Evolutionary conservation across 2,888 invertebrate genomes (phyloP).

Genomic region (Thalpophila matura): DNA sequence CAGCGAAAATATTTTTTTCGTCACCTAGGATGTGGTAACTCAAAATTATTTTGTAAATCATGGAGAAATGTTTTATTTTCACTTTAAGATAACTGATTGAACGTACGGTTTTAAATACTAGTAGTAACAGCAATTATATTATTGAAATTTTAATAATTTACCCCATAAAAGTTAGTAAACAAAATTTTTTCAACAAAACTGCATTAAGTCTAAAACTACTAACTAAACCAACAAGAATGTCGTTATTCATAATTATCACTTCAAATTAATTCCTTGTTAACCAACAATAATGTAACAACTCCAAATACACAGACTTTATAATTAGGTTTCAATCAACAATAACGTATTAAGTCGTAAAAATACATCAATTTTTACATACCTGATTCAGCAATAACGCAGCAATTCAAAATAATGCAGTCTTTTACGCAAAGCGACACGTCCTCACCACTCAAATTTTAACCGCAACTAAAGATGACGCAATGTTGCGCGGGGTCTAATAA

Average conservation of each 20-base stretch:
- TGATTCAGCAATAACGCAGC: slow-evolving; percentile 20
- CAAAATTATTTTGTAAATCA: slow-evolving; percentile 20
- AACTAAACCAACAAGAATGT: slow-evolving; percentile 15
- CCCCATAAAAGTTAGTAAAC: not conserved
- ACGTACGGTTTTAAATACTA: slow-evolving; percentile 2
- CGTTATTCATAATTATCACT: slow-evolving; percentile 8
- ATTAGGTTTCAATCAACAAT: slow-evolving; percentile 19
- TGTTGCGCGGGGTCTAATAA: slow-evolving; percentile 11
- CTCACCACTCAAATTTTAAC: slow-evolving; percentile 10
- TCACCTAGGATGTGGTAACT: slow-evolving; percentile 27
- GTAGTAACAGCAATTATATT: slow-evolving; percentile 2
- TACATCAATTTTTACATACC: slow-evolving; percentile 19
- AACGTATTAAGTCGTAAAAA: slow-evolving; percentile 14
- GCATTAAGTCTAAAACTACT: slow-evolving; percentile 13
- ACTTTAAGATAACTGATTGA: slow-evolving; percentile 8
- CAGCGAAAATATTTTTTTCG: slow-evolving; percentile 9
- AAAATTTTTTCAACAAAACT: slow-evolving; percentile 3
- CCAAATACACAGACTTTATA: slow-evolving; percentile 2
- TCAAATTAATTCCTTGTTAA: slow-evolving; percentile 2
- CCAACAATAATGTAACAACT: slow-evolving; percentile 13
- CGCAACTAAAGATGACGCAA: slow-evolving; percentile 13
- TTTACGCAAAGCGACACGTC: slow-evolving; percentile 18
- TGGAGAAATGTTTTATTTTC: slow-evolving; percentile 12
- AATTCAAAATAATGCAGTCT: slow-evolving; percentile 25
- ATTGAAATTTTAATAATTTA: not conserved